Conservation (phyloP, 2,797 vertebrate genomes). For the Micropoecilia bifurca region DNA sequence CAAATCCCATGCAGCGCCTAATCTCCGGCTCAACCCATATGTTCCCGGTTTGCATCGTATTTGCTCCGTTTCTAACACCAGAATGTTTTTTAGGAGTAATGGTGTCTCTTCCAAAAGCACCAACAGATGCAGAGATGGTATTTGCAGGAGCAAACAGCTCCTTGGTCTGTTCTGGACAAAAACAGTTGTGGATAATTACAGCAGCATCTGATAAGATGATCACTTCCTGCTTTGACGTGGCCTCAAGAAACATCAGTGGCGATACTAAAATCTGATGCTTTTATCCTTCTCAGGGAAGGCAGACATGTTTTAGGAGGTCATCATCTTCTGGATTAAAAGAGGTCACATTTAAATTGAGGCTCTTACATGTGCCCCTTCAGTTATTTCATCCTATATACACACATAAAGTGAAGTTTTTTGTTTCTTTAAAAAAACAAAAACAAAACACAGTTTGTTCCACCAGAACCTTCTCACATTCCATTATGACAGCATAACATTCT, state of each 20-base stretch:
- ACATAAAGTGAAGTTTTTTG: neutral
- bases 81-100: conserved; percentile 29
- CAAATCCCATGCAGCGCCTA: conserved; percentile 62
- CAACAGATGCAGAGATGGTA: conserved; percentile 43
- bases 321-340: neutral
- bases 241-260: conserved; percentile 28
- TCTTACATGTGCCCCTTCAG: neutral
- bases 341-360: neutral
- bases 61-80: conserved; percentile 22
- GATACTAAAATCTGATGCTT: neutral
- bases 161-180: conserved; percentile 43
- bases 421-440: neutral
- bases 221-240: conserved; percentile 39
- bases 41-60: conserved; percentile 38
- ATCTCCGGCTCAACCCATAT: conserved; percentile 55
- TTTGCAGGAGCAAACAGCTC: conserved; percentile 40
- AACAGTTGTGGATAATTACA: conserved; percentile 58
- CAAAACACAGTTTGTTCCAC: neutral
- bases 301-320: neutral
- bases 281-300: too few relatives aligned
- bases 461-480: neutral
- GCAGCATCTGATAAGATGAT: conserved; percentile 57
- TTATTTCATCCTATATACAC: neutral
- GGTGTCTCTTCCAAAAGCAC: conserved; percentile 46
- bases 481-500: neutral